Conservation (phyloP, 2,888 invertebrate genomes). For the Napeogenes sylphis region DNA sequence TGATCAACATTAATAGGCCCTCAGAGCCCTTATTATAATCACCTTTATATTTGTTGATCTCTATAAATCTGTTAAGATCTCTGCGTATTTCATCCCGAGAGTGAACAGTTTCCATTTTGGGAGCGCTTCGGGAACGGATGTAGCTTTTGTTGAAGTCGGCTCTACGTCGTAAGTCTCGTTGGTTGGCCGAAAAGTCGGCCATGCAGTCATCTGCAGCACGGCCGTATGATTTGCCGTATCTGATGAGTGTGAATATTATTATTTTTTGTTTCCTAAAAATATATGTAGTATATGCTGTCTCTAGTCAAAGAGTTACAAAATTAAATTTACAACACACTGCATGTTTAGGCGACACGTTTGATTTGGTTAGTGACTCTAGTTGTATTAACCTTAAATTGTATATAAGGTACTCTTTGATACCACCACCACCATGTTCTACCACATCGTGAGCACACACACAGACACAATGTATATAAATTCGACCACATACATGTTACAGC, state of each 20-base stretch:
- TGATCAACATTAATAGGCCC: not conserved
- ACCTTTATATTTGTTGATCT: constrained; percentile 77
- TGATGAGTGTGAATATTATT: constrained; percentile 28
- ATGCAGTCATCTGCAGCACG: constrained; percentile 79
- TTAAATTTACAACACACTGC: no score
- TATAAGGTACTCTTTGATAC: no score
- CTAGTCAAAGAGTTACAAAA: no score
- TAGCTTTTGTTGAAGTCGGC: constrained; percentile 66
- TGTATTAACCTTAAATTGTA: no score
- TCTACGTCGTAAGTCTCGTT: constrained; percentile 60
- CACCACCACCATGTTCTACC: no score
- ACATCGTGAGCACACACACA: no score
- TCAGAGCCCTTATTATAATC: constrained; percentile 19
- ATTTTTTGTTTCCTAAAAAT: no score
- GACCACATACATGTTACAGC: no score
- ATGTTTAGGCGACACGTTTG: no score
- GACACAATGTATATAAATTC: no score
- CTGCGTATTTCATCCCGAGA: constrained; percentile 75
- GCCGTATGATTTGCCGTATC: constrained; percentile 78
- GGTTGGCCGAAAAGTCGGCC: constrained; percentile 74
- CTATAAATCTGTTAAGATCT: constrained; percentile 70
- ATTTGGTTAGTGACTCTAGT: no score
- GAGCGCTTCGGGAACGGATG: constrained; percentile 72
- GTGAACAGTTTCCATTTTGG: constrained; percentile 77
- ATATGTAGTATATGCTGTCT: no score